These are phyloP conservation scores for Pollimyrus isidori DNA, from an alignment of 2,113 vertebrate genomes.

Conservation along the genomic window DNA sequence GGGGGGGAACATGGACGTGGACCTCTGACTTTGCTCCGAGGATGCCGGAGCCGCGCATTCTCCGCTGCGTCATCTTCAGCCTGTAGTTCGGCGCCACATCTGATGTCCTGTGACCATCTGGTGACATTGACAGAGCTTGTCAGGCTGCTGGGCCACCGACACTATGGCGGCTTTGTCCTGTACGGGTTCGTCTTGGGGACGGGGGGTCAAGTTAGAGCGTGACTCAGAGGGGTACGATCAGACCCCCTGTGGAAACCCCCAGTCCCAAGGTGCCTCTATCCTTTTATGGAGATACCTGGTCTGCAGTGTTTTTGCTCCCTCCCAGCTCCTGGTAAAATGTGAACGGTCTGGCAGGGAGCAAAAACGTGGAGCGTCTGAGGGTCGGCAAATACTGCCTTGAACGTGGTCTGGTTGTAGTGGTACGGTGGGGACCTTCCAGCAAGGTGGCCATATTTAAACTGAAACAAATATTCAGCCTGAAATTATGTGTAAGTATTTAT, in stretches of 20 bases:
- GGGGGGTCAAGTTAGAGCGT: neutral
- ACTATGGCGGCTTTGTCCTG: neutral
- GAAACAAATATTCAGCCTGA: neutral
- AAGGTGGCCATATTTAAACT: neutral
- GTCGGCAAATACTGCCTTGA: neutral
- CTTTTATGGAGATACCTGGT: neutral
- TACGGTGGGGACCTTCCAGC: neutral
- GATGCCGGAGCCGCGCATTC: neutral
- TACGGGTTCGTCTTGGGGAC: neutral
- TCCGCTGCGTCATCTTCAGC: neutral
- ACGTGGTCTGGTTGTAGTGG: neutral
- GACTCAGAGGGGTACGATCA: neutral
- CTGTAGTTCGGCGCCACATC: neutral
- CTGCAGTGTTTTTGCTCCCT: neutral
- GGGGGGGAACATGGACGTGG: slow-evolving; percentile 7
- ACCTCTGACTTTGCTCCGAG: neutral
- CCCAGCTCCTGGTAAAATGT: neutral
- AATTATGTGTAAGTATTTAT: neutral
- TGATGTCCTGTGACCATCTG: neutral
- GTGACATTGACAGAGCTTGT: neutral
- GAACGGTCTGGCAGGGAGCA: neutral
- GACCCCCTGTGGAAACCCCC: neutral
- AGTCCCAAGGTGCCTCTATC: neutral
- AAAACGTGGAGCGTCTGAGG: neutral
- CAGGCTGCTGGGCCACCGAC: neutral